Conservation (phyloP, 2,113 vertebrate species). For the Zosterops lateralis region DNA sequence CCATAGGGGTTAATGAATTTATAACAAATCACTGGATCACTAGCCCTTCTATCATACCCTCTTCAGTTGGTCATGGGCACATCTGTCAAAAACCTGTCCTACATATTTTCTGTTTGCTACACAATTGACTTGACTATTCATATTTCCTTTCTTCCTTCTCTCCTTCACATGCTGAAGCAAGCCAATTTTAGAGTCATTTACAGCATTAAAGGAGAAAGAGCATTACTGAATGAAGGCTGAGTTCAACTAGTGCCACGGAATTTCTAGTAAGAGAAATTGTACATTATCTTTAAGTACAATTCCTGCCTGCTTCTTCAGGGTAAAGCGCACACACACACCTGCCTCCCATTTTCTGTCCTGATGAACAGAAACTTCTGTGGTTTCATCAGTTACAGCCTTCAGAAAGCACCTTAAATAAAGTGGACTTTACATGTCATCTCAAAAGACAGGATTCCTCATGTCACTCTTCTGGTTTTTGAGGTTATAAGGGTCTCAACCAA, state of each 20-base stretch:
- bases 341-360: neutral
- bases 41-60: neutral
- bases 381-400: neutral
- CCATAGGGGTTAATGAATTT: neutral
- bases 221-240: neutral
- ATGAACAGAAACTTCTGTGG: neutral
- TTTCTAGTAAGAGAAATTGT: neutral
- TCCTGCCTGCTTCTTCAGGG: neutral
- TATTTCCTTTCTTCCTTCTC: neutral
- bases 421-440: neutral
- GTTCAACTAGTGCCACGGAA: neutral
- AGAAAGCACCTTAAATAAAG: neutral
- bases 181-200: neutral
- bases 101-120: neutral
- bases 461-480: neutral
- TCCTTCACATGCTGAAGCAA: neutral
- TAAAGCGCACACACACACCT: neutral
- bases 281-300: neutral
- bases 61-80: neutral
- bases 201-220: neutral
- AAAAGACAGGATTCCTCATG: neutral
- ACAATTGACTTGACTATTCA: neutral
- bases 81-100: neutral
- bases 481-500: neutral
- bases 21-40: neutral